These are phyloP conservation scores for Brachypodius melanocephalos DNA, from an alignment of 2,113 vertebrate genomes.

Conservation along the genomic window DNA sequence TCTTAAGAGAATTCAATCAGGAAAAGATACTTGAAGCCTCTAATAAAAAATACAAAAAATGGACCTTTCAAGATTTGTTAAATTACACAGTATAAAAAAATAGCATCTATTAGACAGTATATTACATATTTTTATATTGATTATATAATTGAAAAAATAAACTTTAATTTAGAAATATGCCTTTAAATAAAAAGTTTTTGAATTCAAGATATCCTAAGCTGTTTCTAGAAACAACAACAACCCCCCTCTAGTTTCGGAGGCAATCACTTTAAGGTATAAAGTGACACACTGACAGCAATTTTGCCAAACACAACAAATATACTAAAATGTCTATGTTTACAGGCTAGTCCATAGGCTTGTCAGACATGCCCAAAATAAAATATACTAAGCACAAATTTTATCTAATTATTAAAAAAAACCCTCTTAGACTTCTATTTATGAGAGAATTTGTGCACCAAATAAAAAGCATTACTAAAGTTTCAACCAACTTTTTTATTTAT, in stretches of 20 bases:
- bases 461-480: background rate
- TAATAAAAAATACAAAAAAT: background rate
- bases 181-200: background rate
- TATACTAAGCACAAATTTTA: background rate
- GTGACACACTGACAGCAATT: background rate
- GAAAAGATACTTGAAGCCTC: background rate
- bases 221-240: background rate
- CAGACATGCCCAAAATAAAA: background rate
- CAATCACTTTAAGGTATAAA: background rate
- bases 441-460: background rate
- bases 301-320: background rate
- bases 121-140: background rate
- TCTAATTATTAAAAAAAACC: rapidly evolving
- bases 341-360: background rate
- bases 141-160: background rate
- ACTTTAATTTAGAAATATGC: background rate
- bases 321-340: background rate
- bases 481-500: background rate
- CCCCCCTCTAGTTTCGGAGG: background rate
- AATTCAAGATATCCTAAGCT: background rate
- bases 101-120: background rate
- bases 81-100: background rate
- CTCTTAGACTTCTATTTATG: background rate
- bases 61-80: background rate
- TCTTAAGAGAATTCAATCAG: background rate